Base-by-base conservation (phyloP, 2,888 invertebrate genomes). In the Rhaphigaster nebulosa region DNA sequence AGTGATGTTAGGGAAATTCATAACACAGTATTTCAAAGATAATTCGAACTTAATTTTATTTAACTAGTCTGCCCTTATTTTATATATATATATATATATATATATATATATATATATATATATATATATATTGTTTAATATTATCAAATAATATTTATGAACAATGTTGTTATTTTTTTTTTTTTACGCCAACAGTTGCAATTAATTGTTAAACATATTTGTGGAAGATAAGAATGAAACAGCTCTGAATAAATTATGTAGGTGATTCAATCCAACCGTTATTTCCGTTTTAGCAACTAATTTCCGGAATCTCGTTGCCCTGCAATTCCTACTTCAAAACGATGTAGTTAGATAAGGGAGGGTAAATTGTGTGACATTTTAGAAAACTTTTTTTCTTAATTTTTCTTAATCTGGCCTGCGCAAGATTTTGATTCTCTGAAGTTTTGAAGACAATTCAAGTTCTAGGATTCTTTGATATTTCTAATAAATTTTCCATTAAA, bases 221-320 rank as follows among this genome's bases (percentile, higher is more conserved):
- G 15, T 4, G 29, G 70, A 34, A 70, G 70, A 20, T 34, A 70
- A 70, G 70, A 70, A 70, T 70, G 70, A 70, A 76, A 38, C 65
- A 38, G 26, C 20, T 38, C 20, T 76, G 38, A 76, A 76, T 76
- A 76, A 76, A 76, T 76, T 76, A 76, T 76, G 70, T 2, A 29
- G 70, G 38, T 76, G 70, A 76, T 38, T 76, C 70, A 38, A 76
- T 76, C 70, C 70, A 4, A 8, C 20, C 70, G 70, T 76, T 76
- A 76, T 76, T 76, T 76, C 70, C 70, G 70, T 38, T 76, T 76
- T 34, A 76, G 70, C 70, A 76, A 76, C 38, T 38, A 76, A 76
- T 76, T 38, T 76, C 70, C 70, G 34, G 34, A 38, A 38, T 8
- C 38, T 76, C 70, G 70, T 76, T 76, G 70, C 70, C 70, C 70